Percentiles rank a stretch among this genome's conserved stretches.
Evolutionary conservation across 2,888 invertebrate species (phyloP).

Genomic region (Empis stercorea): DNA sequence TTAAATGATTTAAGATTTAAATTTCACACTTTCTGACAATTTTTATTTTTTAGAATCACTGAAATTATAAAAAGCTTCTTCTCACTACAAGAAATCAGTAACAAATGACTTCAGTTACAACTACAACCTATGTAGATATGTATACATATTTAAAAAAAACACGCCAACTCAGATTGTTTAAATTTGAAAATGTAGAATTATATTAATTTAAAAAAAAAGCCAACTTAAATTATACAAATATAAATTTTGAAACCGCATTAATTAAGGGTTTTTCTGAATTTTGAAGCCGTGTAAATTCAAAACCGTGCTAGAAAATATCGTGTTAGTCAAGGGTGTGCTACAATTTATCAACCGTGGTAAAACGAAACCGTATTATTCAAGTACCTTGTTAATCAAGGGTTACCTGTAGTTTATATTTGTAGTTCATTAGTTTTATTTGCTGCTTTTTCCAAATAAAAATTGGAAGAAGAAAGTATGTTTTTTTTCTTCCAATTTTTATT

Average conservation of each 20-base stretch:
- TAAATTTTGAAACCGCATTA: not conserved
- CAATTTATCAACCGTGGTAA: not conserved
- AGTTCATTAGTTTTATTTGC: no score
- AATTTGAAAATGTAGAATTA: not conserved
- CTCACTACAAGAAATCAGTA: not conserved
- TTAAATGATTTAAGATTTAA: not conserved
- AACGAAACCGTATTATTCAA: not conserved
- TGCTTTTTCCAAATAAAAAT: no score
- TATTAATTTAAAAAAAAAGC: not conserved
- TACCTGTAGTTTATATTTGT: not conserved
- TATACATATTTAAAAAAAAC: no score
- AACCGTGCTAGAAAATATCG: not conserved
- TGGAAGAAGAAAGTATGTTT: no score
- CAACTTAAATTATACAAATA: not conserved
- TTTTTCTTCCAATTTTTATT: no score
- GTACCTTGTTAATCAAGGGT: not conserved
- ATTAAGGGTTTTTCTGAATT: not conserved
- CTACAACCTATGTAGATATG: no score
- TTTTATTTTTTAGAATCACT: not conserved
- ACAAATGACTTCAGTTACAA: not conserved
- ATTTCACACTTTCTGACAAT: not conserved
- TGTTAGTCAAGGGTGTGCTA: not conserved
- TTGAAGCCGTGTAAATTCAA: not conserved
- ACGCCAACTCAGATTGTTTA: not conserved
- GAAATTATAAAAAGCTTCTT: not conserved